A percentile compares a stretch with the other conserved stretches of the same genome.
phyloP scores from a whole-genome alignment of 2,888 invertebrate species.

The Dorcus parallelipipedus region DNA sequence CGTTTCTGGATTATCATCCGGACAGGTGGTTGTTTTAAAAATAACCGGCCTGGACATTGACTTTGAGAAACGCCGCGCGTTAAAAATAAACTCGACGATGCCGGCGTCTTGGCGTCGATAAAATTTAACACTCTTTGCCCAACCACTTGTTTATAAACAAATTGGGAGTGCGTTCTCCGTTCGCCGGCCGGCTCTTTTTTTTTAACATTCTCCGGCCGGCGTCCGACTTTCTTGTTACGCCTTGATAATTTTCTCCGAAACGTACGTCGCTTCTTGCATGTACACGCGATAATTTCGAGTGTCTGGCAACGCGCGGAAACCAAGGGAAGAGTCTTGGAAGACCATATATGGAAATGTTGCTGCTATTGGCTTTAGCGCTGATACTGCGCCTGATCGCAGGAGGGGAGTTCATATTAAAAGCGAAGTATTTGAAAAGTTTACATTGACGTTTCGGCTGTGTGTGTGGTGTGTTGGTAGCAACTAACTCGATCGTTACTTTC shows the following conservation, averaged over 20 bases:
- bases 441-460: conserved; percentile 42
- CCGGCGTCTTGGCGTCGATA: background rate
- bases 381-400: conserved; percentile 57
- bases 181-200: background rate
- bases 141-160: conserved; percentile 10
- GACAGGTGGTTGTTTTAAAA: conserved; percentile 10
- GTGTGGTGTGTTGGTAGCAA: conserved; percentile 32
- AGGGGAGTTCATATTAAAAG: conserved; percentile 57
- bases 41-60: conserved; percentile 16
- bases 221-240: conserved; percentile 14
- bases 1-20: background rate
- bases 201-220: conserved; percentile 21
- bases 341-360: conserved; percentile 78
- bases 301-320: conserved; percentile 22
- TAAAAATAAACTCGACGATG: conserved; percentile 6
- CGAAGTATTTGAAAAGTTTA: conserved; percentile 32
- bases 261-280: conserved; percentile 8
- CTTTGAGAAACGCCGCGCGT: conserved; percentile 4
- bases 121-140: conserved; percentile 7
- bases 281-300: conserved; percentile 17
- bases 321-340: conserved; percentile 48
- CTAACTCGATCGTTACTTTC: conserved; percentile 34
- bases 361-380: conserved; percentile 59
- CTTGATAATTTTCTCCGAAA: conserved; percentile 8
- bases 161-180: background rate